Conservation (phyloP, 2,113 vertebrate species). For the Cyprinodon tularosa region DNA sequence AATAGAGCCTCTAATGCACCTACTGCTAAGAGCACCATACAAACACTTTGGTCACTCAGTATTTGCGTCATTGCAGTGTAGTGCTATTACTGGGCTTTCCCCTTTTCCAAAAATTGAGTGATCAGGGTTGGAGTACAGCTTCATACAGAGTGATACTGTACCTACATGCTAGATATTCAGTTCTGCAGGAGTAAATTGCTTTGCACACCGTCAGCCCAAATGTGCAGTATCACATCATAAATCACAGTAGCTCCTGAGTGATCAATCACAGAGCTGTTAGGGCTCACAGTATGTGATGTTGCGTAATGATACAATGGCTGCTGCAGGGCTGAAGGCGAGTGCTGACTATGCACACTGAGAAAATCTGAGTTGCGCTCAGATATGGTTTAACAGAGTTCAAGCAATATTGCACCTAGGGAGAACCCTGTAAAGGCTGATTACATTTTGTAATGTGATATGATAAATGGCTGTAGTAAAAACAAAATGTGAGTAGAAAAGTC, state of each 20-base stretch:
- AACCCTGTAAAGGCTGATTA: not conserved
- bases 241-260: slow-evolving; percentile 6
- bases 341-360: slow-evolving; percentile 45
- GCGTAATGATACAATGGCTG: slow-evolving; percentile 51
- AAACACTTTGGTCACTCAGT: slow-evolving; percentile 5
- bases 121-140: not conserved
- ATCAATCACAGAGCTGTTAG: slow-evolving; percentile 55
- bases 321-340: slow-evolving; percentile 36
- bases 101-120: not conserved
- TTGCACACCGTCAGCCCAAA: slow-evolving; percentile 13
- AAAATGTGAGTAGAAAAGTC: no score
- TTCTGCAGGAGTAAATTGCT: slow-evolving; percentile 24
- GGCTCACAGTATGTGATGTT: slow-evolving; percentile 41
- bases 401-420: not conserved
- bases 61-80: not conserved
- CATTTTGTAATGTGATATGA: not conserved
- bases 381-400: slow-evolving; percentile 5
- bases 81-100: not conserved
- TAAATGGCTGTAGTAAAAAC: no score
- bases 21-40: not conserved
- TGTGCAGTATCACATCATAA: slow-evolving; percentile 29
- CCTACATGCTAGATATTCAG: slow-evolving; percentile 1
- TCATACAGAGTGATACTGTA: not conserved
- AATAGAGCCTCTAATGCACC: no score
- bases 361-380: slow-evolving; percentile 33